phyloP scores from a whole-genome alignment of 2,888 invertebrate species.

The Phorcus lineatus region DNA sequence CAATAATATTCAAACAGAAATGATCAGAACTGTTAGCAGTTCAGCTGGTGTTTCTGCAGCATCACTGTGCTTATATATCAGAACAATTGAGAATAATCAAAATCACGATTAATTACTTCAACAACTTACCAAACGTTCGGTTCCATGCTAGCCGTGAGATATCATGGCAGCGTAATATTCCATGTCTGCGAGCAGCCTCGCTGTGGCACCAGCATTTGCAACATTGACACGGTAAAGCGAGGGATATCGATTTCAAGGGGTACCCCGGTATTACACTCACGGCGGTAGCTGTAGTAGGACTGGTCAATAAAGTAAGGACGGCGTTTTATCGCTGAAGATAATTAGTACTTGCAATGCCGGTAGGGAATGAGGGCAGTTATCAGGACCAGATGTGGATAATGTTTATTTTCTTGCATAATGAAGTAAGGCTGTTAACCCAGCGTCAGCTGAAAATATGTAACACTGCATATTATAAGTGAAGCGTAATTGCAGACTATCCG shows the following conservation, averaged over 20 bases:
- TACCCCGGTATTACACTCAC: not conserved
- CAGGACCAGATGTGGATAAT: no score
- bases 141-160: not conserved
- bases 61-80: not conserved
- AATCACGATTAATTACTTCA: not conserved
- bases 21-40: not conserved
- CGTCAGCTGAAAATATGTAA: no score
- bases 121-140: not conserved
- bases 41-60: not conserved
- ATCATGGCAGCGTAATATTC: not conserved
- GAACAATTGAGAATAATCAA: not conserved
- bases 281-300: no score
- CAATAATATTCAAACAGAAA: not conserved
- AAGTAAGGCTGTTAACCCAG: no score
- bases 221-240: not conserved
- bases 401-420: no score
- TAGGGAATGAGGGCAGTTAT: no score
- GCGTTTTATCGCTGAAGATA: no score
- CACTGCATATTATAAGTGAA: no score
- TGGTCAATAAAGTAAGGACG: no score
- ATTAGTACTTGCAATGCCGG: no score
- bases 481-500: no score
- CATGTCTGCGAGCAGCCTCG: slow-evolving; percentile 12
- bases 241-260: not conserved
- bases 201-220: not conserved